Evolutionary conservation across 2,113 vertebrate species (phyloP), one percentile per base, ranked within the genome.

Genomic region (Xiphias gladius): DNA sequence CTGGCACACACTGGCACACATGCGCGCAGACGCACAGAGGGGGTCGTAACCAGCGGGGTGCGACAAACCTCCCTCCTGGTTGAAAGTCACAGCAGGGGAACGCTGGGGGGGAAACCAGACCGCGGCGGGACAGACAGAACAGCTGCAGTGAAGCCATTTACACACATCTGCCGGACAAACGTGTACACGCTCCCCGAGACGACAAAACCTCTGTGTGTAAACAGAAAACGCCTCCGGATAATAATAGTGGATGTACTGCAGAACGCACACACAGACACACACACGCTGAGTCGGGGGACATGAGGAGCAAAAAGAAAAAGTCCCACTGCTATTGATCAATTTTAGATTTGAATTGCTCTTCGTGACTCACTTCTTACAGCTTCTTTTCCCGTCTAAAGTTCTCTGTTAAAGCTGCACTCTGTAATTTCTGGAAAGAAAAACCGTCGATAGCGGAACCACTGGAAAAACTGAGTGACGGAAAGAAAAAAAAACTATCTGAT

Each of bases 161-260:
- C 82, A 80, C 81, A 76, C 65, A 68, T 62, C 43, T 24, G 37
- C 67, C 46, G 54, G 65, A 75, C 80, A 86, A 73, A 84, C 69
- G 79, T 19, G 41, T 16, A 84, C 71, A 86, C 64, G 84, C 17
- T 71, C 64, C 57, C 11, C 26, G 3, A 71, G 66, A 76, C 1
- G 48, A 83, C 52, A n/a, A 79, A 79, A 88, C 61, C 17, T 74
- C 37, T 57, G 10, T 22, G 39, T 75, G 67, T 82, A 69, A 68
- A 84, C 69, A 72, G 55, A 13, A 43, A 39, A 70, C 19, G 71
- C 55, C 20, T 48, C 5, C 24, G 35, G 41, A 41, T 20, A 59
- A 73, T 70, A 79, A 52, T 4, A 30, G 55, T 11, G 50, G 19
- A n/a, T 52, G 9, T 6, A 20, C 30, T 37, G n/a, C 41, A 41